These are phyloP conservation scores for Halictus quadricinctus DNA, from an alignment of 2,888 invertebrate genomes.

Conservation along the genomic window DNA sequence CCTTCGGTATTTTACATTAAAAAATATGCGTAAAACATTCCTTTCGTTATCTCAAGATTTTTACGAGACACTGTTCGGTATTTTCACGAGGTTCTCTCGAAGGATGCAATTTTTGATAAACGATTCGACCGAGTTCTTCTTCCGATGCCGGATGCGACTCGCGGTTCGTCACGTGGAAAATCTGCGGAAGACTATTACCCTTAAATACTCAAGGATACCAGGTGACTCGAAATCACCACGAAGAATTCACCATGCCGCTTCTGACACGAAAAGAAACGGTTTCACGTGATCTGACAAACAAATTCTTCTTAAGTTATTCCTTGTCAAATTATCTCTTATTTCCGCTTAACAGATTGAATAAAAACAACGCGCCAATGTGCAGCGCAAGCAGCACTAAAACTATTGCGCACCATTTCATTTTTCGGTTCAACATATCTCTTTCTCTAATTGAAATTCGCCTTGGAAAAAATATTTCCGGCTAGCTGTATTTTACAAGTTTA, in stretches of 20 bases:
- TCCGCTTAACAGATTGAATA: background rate
- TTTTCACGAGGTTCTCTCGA: constrained; percentile 15
- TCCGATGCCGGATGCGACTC: constrained; percentile 43
- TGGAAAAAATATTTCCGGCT: background rate
- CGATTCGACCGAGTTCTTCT: constrained; percentile 61
- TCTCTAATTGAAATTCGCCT: background rate
- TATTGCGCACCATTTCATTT: constrained; percentile 8
- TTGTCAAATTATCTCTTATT: background rate
- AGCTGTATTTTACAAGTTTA: background rate
- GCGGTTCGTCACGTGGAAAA: constrained; percentile 67
- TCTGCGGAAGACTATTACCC: constrained; percentile 77
- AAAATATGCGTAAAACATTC: background rate
- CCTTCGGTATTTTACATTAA: background rate
- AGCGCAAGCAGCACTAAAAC: background rate
- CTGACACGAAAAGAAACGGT: background rate
- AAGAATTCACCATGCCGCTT: background rate
- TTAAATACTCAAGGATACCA: constrained; percentile 32
- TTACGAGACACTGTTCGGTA: background rate
- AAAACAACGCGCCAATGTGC: background rate
- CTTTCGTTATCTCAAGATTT: background rate
- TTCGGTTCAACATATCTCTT: background rate
- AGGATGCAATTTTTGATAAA: constrained; percentile 50
- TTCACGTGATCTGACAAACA: background rate
- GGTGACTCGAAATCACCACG: background rate
- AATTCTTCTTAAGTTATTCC: background rate